A percentile compares a stretch with the other conserved stretches of the same genome.
Evolutionary conservation across 2,797 vertebrate genomes (phyloP).

Genomic region (Acestrorhynchus altus): DNA sequence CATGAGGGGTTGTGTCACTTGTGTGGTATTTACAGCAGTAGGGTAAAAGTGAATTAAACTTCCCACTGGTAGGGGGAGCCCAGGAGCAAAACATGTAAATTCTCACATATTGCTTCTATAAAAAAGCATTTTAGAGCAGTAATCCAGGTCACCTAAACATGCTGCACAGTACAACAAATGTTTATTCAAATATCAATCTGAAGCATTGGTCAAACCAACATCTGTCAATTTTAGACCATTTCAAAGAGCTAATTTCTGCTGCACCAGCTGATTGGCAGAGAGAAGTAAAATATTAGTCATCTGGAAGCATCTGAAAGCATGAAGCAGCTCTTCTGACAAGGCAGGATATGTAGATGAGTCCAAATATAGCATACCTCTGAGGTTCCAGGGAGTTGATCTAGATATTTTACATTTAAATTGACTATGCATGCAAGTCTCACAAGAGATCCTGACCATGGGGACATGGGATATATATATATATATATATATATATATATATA

Average conservation of each 20-base stretch:
- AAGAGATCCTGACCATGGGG: neutral
- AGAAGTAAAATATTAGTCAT: slow-evolving; percentile 8
- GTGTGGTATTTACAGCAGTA: too few species aligned
- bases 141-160: too few species aligned
- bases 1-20: too few species aligned
- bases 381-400: slow-evolving; percentile 32
- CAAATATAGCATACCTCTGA: slow-evolving; percentile 34
- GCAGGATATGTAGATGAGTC: slow-evolving; percentile 37
- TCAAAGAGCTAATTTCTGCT: neutral
- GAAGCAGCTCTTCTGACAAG: slow-evolving; percentile 32
- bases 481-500: too few species aligned
- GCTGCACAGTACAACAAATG: too few species aligned
- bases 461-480: slow-evolving; percentile 13
- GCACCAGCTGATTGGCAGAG: neutral
- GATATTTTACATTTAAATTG: slow-evolving; percentile 34
- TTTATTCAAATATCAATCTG: too few species aligned
- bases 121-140: too few species aligned
- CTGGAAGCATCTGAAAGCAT: slow-evolving; percentile 39
- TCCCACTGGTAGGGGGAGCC: too few species aligned
- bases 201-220: too few species aligned
- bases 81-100: too few species aligned
- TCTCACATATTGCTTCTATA: too few species aligned
- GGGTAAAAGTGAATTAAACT: too few species aligned
- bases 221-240: neutral
- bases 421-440: slow-evolving; percentile 2